Evolutionary conservation across 2,113 vertebrate genomes (phyloP).

Genomic region (Opisthocomus hoazin): DNA sequence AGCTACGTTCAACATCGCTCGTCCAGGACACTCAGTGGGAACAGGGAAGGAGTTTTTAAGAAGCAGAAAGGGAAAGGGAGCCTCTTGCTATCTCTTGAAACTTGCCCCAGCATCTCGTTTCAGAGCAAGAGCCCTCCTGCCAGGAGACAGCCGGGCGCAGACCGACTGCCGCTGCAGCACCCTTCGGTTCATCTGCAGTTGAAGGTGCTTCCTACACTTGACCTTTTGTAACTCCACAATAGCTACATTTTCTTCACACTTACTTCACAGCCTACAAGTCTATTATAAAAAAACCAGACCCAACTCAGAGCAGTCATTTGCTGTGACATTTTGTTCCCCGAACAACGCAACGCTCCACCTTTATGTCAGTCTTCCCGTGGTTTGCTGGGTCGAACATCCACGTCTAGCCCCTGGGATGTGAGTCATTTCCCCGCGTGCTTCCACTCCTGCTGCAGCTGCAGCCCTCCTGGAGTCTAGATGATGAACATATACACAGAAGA

Average conservation of each 20-base stretch:
- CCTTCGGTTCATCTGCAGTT: neutral
- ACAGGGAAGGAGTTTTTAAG: neutral
- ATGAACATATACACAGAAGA: neutral
- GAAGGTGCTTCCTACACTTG: neutral
- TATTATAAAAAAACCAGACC: neutral
- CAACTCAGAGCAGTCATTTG: neutral
- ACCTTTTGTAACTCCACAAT: neutral
- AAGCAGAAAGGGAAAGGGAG: neutral
- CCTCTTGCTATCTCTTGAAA: neutral
- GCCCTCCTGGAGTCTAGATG: neutral
- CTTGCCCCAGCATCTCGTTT: neutral
- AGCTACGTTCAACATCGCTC: neutral
- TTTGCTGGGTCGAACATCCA: conserved; percentile 10
- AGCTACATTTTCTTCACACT: neutral
- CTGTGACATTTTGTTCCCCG: neutral
- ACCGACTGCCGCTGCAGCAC: neutral
- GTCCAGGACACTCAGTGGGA: neutral
- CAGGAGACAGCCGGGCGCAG: neutral
- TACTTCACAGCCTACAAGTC: neutral
- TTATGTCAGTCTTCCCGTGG: neutral
- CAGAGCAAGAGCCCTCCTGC: neutral
- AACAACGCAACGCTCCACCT: neutral
- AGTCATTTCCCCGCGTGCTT: neutral
- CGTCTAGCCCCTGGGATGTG: neutral
- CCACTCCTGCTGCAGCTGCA: conserved; percentile 44